Percentiles rank a stretch among this genome's conserved stretches.
Evolutionary conservation across 2,888 invertebrate species (phyloP).

Genomic region (Blastobasis adustella): DNA sequence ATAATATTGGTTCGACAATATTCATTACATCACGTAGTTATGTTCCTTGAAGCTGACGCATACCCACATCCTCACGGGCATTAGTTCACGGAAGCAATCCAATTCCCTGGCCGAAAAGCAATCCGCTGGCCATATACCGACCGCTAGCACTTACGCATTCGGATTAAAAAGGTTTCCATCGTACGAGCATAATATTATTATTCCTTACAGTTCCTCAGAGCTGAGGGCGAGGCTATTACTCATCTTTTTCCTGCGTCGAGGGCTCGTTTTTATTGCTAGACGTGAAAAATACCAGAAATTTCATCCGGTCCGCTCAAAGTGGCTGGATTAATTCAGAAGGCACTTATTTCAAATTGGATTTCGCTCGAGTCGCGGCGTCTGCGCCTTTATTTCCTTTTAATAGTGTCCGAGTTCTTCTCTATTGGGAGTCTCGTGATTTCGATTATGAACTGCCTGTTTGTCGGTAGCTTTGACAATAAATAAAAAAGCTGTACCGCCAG

Average conservation of each 20-base stretch:
- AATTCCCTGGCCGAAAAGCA: too few species aligned
- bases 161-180: slow-evolving; percentile 59
- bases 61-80: too few species aligned
- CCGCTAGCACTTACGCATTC: slow-evolving; percentile 29
- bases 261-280: slow-evolving; percentile 70
- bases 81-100: too few species aligned
- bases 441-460: slow-evolving; percentile 29
- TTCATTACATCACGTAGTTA: too few species aligned
- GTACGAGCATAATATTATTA: slow-evolving; percentile 63
- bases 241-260: slow-evolving; percentile 62
- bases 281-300: slow-evolving; percentile 74
- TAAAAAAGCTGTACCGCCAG: too few species aligned
- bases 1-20: too few species aligned
- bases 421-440: slow-evolving; percentile 32
- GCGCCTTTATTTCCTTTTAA: slow-evolving; percentile 57
- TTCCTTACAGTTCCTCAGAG: slow-evolving; percentile 61
- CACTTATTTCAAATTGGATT: slow-evolving; percentile 75
- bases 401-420: slow-evolving; percentile 35
- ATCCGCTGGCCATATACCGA: neutral
- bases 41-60: too few species aligned
- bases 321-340: slow-evolving; percentile 72
- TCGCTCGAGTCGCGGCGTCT: slow-evolving; percentile 48
- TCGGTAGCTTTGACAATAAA: slow-evolving; percentile 9
- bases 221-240: slow-evolving; percentile 62
- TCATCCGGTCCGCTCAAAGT: slow-evolving; percentile 67